Conservation (phyloP, 2,113 vertebrate species). For the Naja naja region DNA sequence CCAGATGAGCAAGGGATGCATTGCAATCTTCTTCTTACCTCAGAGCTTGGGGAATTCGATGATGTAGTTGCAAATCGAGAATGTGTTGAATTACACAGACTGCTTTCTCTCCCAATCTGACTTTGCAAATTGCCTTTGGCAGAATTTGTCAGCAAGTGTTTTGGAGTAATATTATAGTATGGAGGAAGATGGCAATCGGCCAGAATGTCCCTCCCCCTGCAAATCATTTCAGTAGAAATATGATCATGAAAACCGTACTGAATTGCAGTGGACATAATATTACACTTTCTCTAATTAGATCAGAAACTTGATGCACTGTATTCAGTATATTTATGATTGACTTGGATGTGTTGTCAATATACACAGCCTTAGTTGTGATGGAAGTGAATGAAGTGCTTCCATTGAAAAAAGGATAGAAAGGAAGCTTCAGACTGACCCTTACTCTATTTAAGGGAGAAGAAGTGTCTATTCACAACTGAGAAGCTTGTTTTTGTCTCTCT, state of each 20-base stretch:
- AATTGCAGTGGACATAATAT: conserved; percentile 27
- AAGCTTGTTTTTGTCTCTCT: background rate
- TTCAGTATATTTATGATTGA: background rate
- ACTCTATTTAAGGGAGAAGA: background rate
- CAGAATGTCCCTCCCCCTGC: conserved; percentile 6
- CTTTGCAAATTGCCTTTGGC: conserved; percentile 16
- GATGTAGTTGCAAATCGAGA: conserved; percentile 39
- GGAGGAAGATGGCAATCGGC: background rate
- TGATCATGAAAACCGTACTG: conserved; percentile 26
- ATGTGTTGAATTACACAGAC: conserved; percentile 19
- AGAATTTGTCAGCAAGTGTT: conserved; percentile 19
- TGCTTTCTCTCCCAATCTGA: conserved; percentile 45
- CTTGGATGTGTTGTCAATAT: background rate
- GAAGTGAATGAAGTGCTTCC: background rate
- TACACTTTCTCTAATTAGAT: background rate
- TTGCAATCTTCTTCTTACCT: conserved; percentile 39
- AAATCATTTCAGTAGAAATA: conserved; percentile 25
- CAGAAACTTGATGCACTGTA: background rate
- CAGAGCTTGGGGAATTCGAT: conserved; percentile 40
- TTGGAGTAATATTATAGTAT: conserved; percentile 14
- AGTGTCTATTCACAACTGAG: background rate
- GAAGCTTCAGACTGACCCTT: background rate
- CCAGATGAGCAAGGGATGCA: conserved; percentile 26
- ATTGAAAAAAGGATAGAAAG: background rate
- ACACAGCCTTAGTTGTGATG: background rate